Evolutionary conservation across 2,113 vertebrate species (phyloP), one percentile per base, ranked within the genome.

Genomic region (Strigops habroptila): DNA sequence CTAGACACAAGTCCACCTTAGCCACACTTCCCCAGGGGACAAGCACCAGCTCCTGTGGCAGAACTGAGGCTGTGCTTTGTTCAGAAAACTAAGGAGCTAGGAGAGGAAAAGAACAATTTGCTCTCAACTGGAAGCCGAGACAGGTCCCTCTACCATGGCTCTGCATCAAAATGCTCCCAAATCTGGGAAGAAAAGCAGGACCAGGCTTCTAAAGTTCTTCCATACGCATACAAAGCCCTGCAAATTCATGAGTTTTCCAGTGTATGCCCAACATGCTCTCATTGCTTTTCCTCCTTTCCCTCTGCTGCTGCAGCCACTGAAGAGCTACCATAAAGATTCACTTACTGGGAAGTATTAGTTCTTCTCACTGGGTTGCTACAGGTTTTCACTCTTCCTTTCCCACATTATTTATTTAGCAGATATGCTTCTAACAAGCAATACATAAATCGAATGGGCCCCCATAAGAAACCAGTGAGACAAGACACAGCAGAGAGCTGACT

Each of bases 231-330:
- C 15, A 43, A 69, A 33, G 48, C 18, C 4, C 35, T 46, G 35
- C 12, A 41, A 18, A 25, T 30, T 39, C 27, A 16, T 4, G 0
- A 0, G 14, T 46, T 68, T 82, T 79, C 33, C 62, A 79, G 27
- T 18, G 57, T 0, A 5, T 0, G 3, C n/a, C n/a, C 64, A 41
- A 49, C 31, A 37, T 1, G 2, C 35, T 37, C 52, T 48, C 31
- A 10, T 7, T 30, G 28, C 21, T 62, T 37, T 13, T 90, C 33
- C 41, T 90, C 62, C 63, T 52, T 49, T 57, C 33, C 35, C 18
- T 71, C 46, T 33, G 9, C 12, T 33, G 21, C 59, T 64, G 48
- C 30, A 53, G 6, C 8, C 57, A 39, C 22, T 17, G 53, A 46
- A 73, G 37, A 73, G 35, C 35, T 35, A n/a, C 35, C 59, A 28